phyloP scores from a whole-genome alignment of 2,113 vertebrate species.

The Callipepla californica region DNA sequence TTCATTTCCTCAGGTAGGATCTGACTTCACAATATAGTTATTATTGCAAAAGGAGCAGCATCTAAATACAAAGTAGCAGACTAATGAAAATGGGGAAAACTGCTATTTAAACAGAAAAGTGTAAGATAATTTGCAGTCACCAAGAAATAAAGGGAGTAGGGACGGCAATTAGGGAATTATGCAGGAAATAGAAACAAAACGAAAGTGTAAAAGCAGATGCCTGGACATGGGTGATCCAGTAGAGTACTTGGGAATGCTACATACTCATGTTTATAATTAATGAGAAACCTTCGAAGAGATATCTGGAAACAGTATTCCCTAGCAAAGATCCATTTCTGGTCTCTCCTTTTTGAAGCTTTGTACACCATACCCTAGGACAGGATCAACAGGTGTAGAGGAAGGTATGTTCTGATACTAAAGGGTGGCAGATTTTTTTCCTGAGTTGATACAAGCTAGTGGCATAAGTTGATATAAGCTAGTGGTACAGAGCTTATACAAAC shows the following conservation, averaged over 20 bases:
- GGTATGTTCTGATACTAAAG: not conserved
- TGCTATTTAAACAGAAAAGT: not conserved
- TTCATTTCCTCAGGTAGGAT: not conserved
- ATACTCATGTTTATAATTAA: not conserved
- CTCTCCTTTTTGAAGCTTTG: not conserved
- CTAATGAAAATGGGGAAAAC: slow-evolving; percentile 23
- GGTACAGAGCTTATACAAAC: not conserved
- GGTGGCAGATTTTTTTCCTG: not conserved
- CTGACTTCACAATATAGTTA: slow-evolving; percentile 25
- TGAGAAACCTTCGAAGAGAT: not conserved
- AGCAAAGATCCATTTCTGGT: not conserved
- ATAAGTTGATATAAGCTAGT: not conserved
- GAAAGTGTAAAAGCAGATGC: not conserved
- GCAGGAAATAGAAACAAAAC: slow-evolving; percentile 19
- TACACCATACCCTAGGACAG: not conserved
- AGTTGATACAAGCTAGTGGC: not conserved
- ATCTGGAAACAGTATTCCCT: not conserved
- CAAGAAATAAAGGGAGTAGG: not conserved
- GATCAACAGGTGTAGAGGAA: not conserved
- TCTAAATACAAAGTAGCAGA: slow-evolving; percentile 22
- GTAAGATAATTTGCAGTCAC: not conserved
- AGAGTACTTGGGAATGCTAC: not conserved
- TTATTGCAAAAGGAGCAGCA: slow-evolving; percentile 59
- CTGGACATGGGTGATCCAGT: not conserved
- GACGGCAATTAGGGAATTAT: not conserved